Base-by-base conservation (phyloP, 2,113 vertebrate genomes). In the Nyctereutes procyonoides region DNA sequence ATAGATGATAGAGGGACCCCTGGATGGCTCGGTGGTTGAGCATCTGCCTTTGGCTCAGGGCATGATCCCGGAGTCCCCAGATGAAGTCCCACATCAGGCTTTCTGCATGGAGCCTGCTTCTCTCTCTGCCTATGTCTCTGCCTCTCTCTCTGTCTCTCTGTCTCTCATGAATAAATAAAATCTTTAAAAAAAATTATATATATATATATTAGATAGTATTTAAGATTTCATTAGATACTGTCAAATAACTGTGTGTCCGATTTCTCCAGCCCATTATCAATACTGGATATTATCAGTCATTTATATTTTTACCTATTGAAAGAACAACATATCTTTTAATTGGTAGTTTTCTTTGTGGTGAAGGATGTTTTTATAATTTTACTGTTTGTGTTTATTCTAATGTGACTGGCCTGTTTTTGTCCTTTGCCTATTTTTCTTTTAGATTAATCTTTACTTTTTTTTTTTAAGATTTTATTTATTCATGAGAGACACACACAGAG, bases 351-450 rank as follows among this genome's bases (percentile, higher is more conserved):
- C 20, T 90, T 77, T 79, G 4, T 67, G 51, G 51, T 53, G 15
- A 93, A 88, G 32, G 26, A 48, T 63, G 38, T 88, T 92, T 85
- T 74, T 32, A 56, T 94, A 58, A 94, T 71, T 92, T 91, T 30
- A 81, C 65, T 81, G 8, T 87, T 82, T 76, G 10, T 83, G 43
- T 81, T 88, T 80, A 73, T 76, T 83, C 30, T 43, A 43, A 43
- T 81, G 19, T 85, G 38, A 56, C 62, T 90, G 35, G 2, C 51
- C 48, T 55, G 11, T 76, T 87, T 69, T 55, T 76, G 13, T 24
- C 22, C 8, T 74, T 71, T 74, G 38, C 12, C n/a, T 32, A 7
- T n/a, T 76, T 94, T 96, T 63, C 15, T 65, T 8, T 65, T 76
- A n/a, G 14, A 1, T 62, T 95, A 65, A 60, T 53, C 43, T 88